Evolutionary conservation across 2,113 vertebrate species (phyloP), one percentile per base, ranked within the genome.

Genomic region (Corydoras sp.): DNA sequence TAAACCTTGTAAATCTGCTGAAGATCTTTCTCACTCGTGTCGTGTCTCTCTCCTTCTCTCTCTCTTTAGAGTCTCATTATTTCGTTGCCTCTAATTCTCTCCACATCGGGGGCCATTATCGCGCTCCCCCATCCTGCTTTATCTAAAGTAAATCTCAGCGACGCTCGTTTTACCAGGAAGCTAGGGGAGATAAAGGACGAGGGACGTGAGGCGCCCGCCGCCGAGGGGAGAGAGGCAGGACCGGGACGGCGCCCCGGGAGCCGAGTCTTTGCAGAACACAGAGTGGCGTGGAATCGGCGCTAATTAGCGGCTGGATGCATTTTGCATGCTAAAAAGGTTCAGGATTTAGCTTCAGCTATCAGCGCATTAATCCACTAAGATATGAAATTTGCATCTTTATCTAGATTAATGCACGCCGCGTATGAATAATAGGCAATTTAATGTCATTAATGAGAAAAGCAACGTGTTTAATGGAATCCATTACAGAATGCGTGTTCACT

Each of bases 291-390:
- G 58, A 68, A 68, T 68, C 18, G 43, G 31, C 3, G n/a, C 56
- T 68, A 68, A 68, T 68, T 68, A 68, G 66, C 8, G 4, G 6
- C 54, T 13, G 66, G 32, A 48, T 58, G 66, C 31, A 56, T 68
- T 58, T 30, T 35, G 53, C 14, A 68, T 58, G 53, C 8, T 48
- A 58, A 49, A 68, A 43, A 53, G 10, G 13, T 14, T 10, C 51
- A 53, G 13, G 51, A 53, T 10, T 53, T 53, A 53, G 51, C 10
- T 14, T 10, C 11, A 10, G 11, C 51, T 2, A 14, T 53, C 51
- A 14, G 51, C 13, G 51, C 51, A 14, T 53, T 53, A 53, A 53
- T 53, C 51, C 51, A 10, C 13, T 53, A 53, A 10, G 10, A 53
- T 10, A 14, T 14, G 51, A 10, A 10, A 53, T 53, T 53, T 53